These are phyloP conservation scores for Malachius bipustulatus DNA, from an alignment of 2,888 invertebrate genomes.

Conservation along the genomic window DNA sequence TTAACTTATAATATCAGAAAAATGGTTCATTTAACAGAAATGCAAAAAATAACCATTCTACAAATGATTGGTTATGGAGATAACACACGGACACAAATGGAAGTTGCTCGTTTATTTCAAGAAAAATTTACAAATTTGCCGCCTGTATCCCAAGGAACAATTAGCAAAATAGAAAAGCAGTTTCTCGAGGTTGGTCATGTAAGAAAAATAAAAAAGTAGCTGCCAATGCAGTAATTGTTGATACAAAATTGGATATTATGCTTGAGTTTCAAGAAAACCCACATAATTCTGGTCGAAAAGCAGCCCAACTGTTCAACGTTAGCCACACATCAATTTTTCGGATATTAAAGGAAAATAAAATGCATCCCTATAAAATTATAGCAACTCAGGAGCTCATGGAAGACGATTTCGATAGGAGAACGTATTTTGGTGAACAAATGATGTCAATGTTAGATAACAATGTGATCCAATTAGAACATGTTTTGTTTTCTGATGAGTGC, in stretches of 20 bases:
- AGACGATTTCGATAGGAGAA: conserved; percentile 1
- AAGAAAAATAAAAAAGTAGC: neutral
- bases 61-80: conserved; percentile 5
- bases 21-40: conserved; percentile 5
- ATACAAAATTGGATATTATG: conserved; percentile 1
- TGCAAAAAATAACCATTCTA: neutral
- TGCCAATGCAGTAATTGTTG: neutral
- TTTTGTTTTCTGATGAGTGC: conserved; percentile 2
- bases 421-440: neutral
- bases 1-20: neutral
- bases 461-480: conserved; percentile 1
- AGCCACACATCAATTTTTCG: conserved; percentile 1
- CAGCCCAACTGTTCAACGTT: neutral
- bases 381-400: neutral
- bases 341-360: conserved; percentile 2
- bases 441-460: neutral
- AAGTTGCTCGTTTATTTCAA: conserved; percentile 1
- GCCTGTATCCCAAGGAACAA: conserved; percentile 3
- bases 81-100: conserved; percentile 6
- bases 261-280: conserved; percentile 1
- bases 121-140: neutral
- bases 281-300: neutral
- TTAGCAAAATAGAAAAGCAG: conserved; percentile 1
- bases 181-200: neutral
- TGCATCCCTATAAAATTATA: conserved; percentile 1